Base-by-base conservation (phyloP, 2,113 vertebrate species). In the Grallaria varia region DNA sequence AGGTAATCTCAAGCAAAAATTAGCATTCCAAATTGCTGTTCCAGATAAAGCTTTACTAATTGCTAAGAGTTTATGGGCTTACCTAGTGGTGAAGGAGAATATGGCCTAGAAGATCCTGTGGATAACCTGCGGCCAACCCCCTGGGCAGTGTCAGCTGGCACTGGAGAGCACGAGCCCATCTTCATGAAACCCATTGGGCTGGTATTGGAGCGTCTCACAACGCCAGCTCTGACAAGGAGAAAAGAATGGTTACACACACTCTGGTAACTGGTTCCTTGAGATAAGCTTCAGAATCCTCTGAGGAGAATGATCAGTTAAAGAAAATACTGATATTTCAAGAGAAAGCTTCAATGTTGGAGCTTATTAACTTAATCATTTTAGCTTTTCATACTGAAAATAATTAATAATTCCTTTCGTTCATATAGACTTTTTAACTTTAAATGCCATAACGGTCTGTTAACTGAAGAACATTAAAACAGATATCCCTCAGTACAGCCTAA, bases 71-170 rank as follows among this genome's bases (percentile, higher is more conserved):
- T 25, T 21, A 37, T 7, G 35, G 42, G 23, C 90, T 98, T 97
- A 99, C 99, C 99, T 9, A 99, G 98, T 25, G 99, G 99, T 15
- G 99, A 99, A 69, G 99, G 99, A 33, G 99, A 99, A 73, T 99
- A 99, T 2, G 99, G 99, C 30, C 99, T 98, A 39, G 99, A 99
- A 94, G 99, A 99, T 35, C 99, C 99, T 0, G 97, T 99, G 42
- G 99, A 99, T 42, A 99, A 97, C 74, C 99, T 98, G 27, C 99
- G 98, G 35, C 99, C 98, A 14, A 98, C 96, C 0, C 95, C 97
- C 82, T 98, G 99, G 2, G 97, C 96, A 24, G 98, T 55, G 49
- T 99, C 99, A 56, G 98, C 98, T 4, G 98, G 96, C 31, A 96
- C 98, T 1, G 99, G 99, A 23, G 99, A 99, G 44, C 98, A 99